Evolutionary conservation across 2,797 vertebrate genomes (phyloP).

Genomic region (Astyanax mexicanus): DNA sequence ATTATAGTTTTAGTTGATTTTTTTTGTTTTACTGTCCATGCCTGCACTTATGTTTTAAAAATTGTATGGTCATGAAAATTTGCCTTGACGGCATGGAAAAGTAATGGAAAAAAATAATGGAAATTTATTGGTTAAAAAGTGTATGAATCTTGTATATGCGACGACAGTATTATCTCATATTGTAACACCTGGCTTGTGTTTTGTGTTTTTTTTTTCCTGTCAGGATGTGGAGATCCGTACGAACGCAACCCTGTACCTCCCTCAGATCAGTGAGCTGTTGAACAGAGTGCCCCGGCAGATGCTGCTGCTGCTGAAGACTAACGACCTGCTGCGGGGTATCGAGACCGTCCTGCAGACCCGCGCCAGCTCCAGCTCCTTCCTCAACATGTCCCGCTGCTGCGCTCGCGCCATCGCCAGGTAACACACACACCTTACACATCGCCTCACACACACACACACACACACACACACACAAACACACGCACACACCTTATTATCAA

Average conservation of each 20-base stretch:
- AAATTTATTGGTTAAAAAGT: too few relatives aligned
- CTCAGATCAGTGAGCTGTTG: constrained; percentile 92
- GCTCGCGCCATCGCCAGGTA: constrained; percentile 86
- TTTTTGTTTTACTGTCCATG: too few relatives aligned
- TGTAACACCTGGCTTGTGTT: too few relatives aligned
- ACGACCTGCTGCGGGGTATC: constrained; percentile 91
- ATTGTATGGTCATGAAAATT: too few relatives aligned
- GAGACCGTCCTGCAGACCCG: constrained; percentile 88
- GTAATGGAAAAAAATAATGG: too few relatives aligned
- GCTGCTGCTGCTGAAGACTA: constrained; percentile 96
- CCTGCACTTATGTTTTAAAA: too few relatives aligned
- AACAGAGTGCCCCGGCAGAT: constrained; percentile 92
- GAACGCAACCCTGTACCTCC: constrained; percentile 88
- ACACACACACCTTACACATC: constrained; percentile 50
- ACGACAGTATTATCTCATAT: too few relatives aligned
- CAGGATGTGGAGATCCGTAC: constrained; percentile 90
- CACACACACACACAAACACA: neutral
- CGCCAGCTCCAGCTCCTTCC: constrained; percentile 91
- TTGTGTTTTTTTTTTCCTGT: neutral
- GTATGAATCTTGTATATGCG: too few relatives aligned
- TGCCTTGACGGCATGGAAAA: too few relatives aligned
- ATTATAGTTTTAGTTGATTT: too few relatives aligned
- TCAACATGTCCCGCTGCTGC: constrained; percentile 97
- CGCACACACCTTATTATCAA: too few relatives aligned
- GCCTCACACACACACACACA: constrained; percentile 45